Percentiles rank a stretch among this genome's conserved stretches.
Evolutionary conservation across 2,113 vertebrate genomes (phyloP).

Genomic region (Oncorhynchus masou): DNA sequence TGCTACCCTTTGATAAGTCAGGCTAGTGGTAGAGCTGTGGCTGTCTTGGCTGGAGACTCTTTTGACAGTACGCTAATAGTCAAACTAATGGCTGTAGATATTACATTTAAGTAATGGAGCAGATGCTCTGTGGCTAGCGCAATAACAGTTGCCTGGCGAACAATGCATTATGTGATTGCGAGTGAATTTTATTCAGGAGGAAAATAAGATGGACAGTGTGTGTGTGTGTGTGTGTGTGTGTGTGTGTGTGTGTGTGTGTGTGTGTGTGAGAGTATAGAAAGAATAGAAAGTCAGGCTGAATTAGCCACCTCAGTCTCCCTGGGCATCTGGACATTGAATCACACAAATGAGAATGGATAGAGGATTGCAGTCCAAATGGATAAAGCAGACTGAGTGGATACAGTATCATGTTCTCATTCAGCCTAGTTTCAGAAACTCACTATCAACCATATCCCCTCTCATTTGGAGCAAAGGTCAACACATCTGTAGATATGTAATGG

Average conservation of each 20-base stretch:
- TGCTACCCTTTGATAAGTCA: slow-evolving; percentile 13
- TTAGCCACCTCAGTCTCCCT: slow-evolving; percentile 25
- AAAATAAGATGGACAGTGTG: slow-evolving; percentile 7
- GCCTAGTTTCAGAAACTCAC: slow-evolving; percentile 16
- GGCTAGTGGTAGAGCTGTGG: neutral
- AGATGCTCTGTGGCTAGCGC: slow-evolving; percentile 10
- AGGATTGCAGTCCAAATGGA: slow-evolving; percentile 52
- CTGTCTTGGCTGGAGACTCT: slow-evolving; percentile 2
- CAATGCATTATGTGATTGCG: slow-evolving; percentile 42
- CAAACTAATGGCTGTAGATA: slow-evolving; percentile 36
- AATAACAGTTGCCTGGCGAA: slow-evolving; percentile 40
- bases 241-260: too few relatives aligned
- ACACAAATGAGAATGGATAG: slow-evolving; percentile 39
- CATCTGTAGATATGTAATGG: too few relatives aligned
- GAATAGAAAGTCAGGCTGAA: neutral
- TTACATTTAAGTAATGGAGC: neutral
- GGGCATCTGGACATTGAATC: slow-evolving; percentile 53
- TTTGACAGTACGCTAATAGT: slow-evolving; percentile 42
- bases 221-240: too few relatives aligned
- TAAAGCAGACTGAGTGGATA: slow-evolving; percentile 53
- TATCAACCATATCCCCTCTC: slow-evolving; percentile 25
- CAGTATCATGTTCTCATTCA: slow-evolving; percentile 40
- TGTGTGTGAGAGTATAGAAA: neutral
- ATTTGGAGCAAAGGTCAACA: neutral
- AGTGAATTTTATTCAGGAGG: slow-evolving; percentile 38